Conservation (phyloP, 2,797 vertebrate genomes). For the Morelia viridis region DNA sequence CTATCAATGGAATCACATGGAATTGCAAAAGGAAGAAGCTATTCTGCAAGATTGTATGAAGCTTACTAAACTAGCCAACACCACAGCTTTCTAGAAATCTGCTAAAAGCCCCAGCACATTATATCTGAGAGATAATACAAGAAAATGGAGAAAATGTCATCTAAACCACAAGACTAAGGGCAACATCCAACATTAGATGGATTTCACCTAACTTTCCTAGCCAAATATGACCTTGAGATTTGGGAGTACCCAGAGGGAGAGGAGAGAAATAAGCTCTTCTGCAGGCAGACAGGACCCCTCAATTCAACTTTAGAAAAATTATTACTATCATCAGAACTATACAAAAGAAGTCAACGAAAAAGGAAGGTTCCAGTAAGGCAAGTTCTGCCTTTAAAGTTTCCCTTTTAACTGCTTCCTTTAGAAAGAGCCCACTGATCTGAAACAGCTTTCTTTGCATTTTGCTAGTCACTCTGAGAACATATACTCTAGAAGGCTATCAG, state of each 20-base stretch:
- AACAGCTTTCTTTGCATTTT: slow-evolving; percentile 18
- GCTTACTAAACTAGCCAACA: background rate
- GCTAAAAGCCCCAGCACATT: background rate
- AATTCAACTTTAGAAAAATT: accelerated
- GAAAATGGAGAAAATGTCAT: background rate
- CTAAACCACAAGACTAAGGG: background rate
- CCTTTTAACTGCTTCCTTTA: background rate
- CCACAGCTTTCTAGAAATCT: background rate
- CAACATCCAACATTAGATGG: background rate
- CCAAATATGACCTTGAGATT: background rate
- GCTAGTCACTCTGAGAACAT: background rate
- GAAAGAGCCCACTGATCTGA: background rate
- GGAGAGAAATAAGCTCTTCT: background rate
- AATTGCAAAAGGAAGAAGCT: background rate
- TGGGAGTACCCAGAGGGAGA: background rate
- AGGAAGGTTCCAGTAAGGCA: background rate
- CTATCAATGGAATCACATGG: background rate
- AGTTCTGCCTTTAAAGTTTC: background rate
- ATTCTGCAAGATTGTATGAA: background rate
- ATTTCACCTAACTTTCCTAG: background rate
- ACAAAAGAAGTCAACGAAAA: background rate
- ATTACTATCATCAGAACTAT: background rate
- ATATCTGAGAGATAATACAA: background rate
- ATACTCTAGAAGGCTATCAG: background rate
- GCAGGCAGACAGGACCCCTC: too few relatives aligned